phyloP scores from a whole-genome alignment of 2,113 vertebrate species.

The Hylia prasina region DNA sequence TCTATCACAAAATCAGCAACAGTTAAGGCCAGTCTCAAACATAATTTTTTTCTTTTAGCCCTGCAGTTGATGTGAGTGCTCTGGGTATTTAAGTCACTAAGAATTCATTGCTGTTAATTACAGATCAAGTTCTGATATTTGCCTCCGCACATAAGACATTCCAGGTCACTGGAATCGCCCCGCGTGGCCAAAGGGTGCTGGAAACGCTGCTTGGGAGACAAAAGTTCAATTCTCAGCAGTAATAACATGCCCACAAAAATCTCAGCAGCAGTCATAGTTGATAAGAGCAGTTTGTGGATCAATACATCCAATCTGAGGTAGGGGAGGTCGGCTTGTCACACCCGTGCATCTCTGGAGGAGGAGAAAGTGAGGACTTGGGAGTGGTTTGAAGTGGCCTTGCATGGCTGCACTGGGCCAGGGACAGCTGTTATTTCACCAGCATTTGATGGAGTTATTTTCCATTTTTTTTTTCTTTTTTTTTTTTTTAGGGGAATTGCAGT shows the following conservation, averaged over 20 bases:
- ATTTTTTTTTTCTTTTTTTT: neutral
- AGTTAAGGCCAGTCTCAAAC: neutral
- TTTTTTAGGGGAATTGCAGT: neutral
- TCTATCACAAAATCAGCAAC: neutral
- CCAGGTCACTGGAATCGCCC: constrained; percentile 39
- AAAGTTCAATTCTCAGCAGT: constrained; percentile 33
- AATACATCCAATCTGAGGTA: constrained; percentile 69
- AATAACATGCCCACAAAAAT: constrained; percentile 41
- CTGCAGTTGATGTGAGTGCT: neutral
- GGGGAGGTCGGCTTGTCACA: constrained; percentile 65
- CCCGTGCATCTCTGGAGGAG: constrained; percentile 59
- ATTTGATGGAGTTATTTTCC: neutral
- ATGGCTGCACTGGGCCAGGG: neutral
- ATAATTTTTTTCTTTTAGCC: neutral
- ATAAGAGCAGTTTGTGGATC: constrained; percentile 68
- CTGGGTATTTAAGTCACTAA: constrained; percentile 27
- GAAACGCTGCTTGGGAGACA: neutral
- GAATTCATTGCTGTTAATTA: constrained; percentile 38
- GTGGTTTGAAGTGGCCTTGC: neutral
- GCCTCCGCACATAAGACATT: constrained; percentile 28
- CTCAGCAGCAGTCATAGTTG: constrained; percentile 30
- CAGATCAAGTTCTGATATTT: constrained; percentile 36
- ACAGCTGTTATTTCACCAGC: neutral
- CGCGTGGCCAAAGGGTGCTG: constrained; percentile 37
- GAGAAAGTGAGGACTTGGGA: neutral